Evolutionary conservation across 2,888 invertebrate genomes (phyloP), one percentile per base, ranked within the genome.

Genomic region (Steinernema scapterisci): DNA sequence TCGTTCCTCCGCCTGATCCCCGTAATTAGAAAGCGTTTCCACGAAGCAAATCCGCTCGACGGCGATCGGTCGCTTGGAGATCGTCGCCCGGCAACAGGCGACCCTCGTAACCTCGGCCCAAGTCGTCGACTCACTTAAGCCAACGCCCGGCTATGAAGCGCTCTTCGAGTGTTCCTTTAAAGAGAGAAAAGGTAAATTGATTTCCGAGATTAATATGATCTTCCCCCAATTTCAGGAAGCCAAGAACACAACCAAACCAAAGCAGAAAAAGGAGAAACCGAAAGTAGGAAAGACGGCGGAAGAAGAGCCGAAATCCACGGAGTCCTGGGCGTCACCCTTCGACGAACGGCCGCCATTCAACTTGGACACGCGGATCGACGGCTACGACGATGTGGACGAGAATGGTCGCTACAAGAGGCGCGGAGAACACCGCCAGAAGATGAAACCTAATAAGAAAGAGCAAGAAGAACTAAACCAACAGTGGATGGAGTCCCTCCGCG

Each of bases 311-410:
- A 27, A 27, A 16, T 25, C 31, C 31, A 25, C 63, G 7, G 31
- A 63, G n/a, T 9, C 31, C 25, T 63, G 63, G 63, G 23, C 63
- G 1, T 31, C 63, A 9, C 63, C 63, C 11, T 63, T 63, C 31
- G 63, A 38, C 1, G 70, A 77, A 13, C 72, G 77, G 9, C 77
- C 77, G 21, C 73, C 77, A 1, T 77, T 77, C 44, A 73, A 77
- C 43, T 70, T 77, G 25, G 84, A 84, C 74, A 84, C 84, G 43
- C 77, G 79, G 46, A 83, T 84, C 75, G 83, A 82, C 23, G 83
- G 83, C 51, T 83, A 84, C 46, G 84, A 84, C 21, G 80, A 84
- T 71, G 80, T 84, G 2, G 84, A 84, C 73, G 83, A 83, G 74
- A 80, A 81, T 43, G 83, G 83, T 31, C 44, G 51, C 44, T 74